Base-by-base conservation (phyloP, 2,888 invertebrate species). In the Margaritifera margaritifera region DNA sequence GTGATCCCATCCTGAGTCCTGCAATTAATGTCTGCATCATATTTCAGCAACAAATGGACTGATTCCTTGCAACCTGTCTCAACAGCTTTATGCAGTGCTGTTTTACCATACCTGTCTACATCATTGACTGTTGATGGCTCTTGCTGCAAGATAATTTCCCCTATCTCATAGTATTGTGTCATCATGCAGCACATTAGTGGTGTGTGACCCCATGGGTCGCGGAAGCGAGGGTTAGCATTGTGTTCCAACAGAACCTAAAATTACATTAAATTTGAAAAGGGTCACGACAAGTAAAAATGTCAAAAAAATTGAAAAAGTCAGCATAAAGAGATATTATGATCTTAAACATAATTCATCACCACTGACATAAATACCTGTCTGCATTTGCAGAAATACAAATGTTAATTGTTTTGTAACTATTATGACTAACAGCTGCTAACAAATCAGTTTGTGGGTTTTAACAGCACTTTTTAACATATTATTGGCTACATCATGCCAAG, bases 141-240 rank as follows among this genome's bases (percentile, higher is more conserved):
- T 8, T 76, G 62, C 1, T 68, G 62, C 11, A 84, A 64, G 18
- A 84, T 57, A 11, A 82, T 69, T 31, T 83, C 80, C 1, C 82
- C 82, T 62, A 87, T 79, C 58, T 86, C 81, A 18, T 68, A 62
- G 69, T 80, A 80, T 64, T 85, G 80, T 5, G 82, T 77, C 2
- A 76, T 68, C 56, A 85, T 78, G 61, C 83, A 81, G 68, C 82
- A 85, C 83, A 85, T 83, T 24, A 88, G 75, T 0, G 88, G 87
- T 1, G 87, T 84, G 71, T 85, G 86, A 42, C 85, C 82, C 87
- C 87, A 88, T n/a, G 81, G 80, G 75, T 87, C 88, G 15, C 80
- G 74, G 6, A 81, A 76, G 15, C 69, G 66, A 15, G 82, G 69
- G 57, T 77, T 66, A 18, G 85, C 84, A 19, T 84, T 84, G 25